Conservation (phyloP, 2,797 vertebrate species). For the Semaprochilodus insignis region DNA sequence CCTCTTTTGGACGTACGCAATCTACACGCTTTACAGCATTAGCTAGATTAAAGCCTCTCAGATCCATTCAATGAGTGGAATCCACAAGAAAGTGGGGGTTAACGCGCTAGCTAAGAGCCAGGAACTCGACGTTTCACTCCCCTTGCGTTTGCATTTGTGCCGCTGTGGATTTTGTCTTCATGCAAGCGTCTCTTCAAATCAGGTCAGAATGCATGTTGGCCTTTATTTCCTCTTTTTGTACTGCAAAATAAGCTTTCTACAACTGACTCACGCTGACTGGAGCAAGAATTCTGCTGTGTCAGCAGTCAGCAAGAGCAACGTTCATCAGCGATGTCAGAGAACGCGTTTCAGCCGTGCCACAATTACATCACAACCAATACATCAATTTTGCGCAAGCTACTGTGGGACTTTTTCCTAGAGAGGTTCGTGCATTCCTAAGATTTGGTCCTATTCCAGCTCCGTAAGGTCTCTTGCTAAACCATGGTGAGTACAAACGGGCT, state of each 20-base stretch:
- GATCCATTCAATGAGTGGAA: constrained; percentile 13
- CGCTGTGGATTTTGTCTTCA: constrained; percentile 6
- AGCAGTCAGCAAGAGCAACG: constrained; percentile 54
- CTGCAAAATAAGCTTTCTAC: constrained; percentile 38
- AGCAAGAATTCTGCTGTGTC: constrained; percentile 56
- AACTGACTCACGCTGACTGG: constrained; percentile 55
- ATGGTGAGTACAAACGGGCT: not conserved
- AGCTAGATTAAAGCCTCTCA: constrained; percentile 12
- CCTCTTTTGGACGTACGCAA: not conserved
- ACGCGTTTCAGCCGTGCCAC: constrained; percentile 54
- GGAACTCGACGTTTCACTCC: not conserved
- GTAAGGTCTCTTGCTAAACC: not conserved
- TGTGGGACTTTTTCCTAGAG: constrained; percentile 1
- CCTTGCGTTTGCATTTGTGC: constrained; percentile 1
- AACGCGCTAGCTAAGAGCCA: not conserved
- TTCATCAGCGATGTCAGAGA: constrained; percentile 59
- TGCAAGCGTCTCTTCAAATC: constrained; percentile 15
- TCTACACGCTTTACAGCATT: not conserved
- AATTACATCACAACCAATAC: constrained; percentile 61
- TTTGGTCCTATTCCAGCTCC: constrained; percentile 28
- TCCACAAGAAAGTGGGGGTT: not conserved
- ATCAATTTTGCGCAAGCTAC: constrained; percentile 41
- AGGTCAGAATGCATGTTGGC: not conserved
- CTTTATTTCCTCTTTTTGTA: not conserved
- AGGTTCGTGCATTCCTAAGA: constrained; percentile 9